Conservation (phyloP, 2,888 invertebrate genomes). For the Agrochola lychnidis region DNA sequence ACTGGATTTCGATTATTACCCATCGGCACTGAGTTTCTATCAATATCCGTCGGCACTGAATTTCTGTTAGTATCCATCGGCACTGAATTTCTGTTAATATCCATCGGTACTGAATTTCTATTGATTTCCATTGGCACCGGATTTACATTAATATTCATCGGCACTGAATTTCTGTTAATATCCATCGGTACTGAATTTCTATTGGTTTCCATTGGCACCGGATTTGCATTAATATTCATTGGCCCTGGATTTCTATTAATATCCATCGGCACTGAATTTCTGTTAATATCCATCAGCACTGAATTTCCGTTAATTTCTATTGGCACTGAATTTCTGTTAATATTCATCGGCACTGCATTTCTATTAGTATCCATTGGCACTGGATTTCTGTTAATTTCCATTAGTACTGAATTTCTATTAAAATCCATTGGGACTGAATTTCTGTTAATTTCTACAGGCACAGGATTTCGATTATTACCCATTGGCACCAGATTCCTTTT, state of each 20-base stretch:
- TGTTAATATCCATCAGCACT: background rate
- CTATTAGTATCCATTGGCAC: fast-evolving
- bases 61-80: background rate
- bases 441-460: background rate
- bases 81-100: background rate
- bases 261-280: background rate
- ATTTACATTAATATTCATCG: too few species aligned
- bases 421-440: background rate
- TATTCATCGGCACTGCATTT: background rate
- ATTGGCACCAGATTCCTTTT: background rate
- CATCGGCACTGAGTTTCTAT: background rate
- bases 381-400: background rate
- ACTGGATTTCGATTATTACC: too few species aligned
- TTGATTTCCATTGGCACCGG: too few species aligned
- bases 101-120: fast-evolving
- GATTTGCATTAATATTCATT: background rate
- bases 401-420: fast-evolving
- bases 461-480: background rate
- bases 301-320: background rate
- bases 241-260: background rate
- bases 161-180: background rate
- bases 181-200: background rate
- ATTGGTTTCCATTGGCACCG: background rate
- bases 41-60: fast-evolving
- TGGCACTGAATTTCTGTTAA: background rate